Percentiles rank a stretch among this genome's conserved stretches.
These are phyloP conservation scores for Hippasteria phrygiana DNA, from an alignment of 53 echinoderm and acorn worm species.

Conservation along the genomic window DNA sequence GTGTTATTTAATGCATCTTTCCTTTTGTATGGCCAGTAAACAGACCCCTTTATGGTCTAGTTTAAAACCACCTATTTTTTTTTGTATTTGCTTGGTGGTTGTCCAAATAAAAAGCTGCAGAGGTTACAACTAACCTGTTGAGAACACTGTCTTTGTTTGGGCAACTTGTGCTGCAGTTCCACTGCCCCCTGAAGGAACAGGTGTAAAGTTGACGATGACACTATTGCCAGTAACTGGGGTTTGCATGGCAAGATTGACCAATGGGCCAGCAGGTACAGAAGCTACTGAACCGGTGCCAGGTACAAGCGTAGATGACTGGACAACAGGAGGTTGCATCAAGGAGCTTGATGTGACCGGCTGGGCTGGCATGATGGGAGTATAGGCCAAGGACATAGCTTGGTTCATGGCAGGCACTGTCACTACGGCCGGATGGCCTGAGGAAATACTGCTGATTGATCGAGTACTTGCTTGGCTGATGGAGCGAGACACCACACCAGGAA, in stretches of 20 bases:
- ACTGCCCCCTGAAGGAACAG: constrained; percentile 19
- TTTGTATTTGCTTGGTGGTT: too few species aligned
- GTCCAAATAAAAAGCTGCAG: too few species aligned
- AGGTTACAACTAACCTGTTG: constrained; percentile 45
- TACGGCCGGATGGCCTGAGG: background rate
- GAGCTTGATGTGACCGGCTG: constrained; percentile 8
- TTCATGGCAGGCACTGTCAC: constrained; percentile 1
- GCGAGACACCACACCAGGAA: background rate
- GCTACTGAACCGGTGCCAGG: background rate
- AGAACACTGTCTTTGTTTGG: constrained; percentile 66
- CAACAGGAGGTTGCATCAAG: background rate
- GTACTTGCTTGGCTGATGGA: background rate
- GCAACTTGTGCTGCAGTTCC: constrained; percentile 37
- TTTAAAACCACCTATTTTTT: too few species aligned
- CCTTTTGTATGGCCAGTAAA: too few species aligned
- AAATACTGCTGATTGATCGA: background rate
- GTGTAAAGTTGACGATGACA: constrained; percentile 47
- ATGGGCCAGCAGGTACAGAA: background rate
- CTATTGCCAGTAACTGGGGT: constrained; percentile 22
- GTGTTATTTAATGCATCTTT: too few species aligned
- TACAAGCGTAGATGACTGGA: constrained; percentile 1
- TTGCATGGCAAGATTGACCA: constrained; percentile 49
- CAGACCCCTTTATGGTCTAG: too few species aligned
- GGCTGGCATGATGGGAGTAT: constrained; percentile 57
- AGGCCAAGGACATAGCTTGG: constrained; percentile 24